These are phyloP conservation scores for Eupithecia dodoneata DNA, from an alignment of 2,888 invertebrate genomes.

Conservation along the genomic window DNA sequence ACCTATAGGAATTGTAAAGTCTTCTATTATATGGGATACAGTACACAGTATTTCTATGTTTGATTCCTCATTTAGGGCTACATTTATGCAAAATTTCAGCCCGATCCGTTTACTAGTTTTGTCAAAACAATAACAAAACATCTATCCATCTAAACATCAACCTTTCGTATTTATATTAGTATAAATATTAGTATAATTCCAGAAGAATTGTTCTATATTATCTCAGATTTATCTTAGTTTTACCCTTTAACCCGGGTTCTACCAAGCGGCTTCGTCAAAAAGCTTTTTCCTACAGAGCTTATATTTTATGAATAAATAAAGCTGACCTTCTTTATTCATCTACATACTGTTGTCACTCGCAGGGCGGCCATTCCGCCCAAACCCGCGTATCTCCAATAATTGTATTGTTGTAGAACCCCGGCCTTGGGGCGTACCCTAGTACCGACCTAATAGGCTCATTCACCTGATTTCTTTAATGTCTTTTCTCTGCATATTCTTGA, in stretches of 20 bases:
- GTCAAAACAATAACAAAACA: too few relatives aligned
- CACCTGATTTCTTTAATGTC: background rate
- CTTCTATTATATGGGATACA: too few relatives aligned
- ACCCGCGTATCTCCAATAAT: constrained; percentile 35
- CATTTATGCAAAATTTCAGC: too few relatives aligned
- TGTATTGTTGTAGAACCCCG: constrained; percentile 36
- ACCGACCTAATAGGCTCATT: constrained; percentile 24
- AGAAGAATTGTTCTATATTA: background rate
- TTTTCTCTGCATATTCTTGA: too few relatives aligned
- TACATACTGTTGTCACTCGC: constrained; percentile 5
- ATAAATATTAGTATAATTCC: too few relatives aligned
- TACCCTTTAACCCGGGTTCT: background rate
- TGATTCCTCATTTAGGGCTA: too few relatives aligned
- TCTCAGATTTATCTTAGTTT: background rate
- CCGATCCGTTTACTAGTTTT: too few relatives aligned
- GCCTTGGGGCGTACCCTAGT: constrained; percentile 20
- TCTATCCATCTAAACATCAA: too few relatives aligned
- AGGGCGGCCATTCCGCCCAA: background rate
- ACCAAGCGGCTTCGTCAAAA: background rate
- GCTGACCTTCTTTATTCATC: background rate
- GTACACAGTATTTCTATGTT: too few relatives aligned
- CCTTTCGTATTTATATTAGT: too few relatives aligned
- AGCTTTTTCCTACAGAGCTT: too few relatives aligned
- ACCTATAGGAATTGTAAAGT: too few relatives aligned
- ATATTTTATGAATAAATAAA: background rate